Evolutionary conservation across 64 coral and sea anemone species (phyloP), one percentile per base, ranked within the genome.

Genomic region (Trachythela sp.): DNA sequence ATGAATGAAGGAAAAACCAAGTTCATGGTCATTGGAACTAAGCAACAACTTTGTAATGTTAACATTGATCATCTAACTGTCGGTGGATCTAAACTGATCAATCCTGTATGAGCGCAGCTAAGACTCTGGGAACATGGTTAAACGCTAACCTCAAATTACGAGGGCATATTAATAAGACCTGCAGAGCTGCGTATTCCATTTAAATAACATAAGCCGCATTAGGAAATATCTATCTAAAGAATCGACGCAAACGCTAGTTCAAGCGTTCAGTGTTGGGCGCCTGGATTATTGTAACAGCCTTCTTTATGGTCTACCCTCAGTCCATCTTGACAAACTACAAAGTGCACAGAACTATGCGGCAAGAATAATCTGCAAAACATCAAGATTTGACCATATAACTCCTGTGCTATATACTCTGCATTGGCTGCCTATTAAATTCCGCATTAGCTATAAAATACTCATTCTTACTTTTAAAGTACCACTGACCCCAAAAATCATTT

Each of bases 321-420:
- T 48, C 15, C 38, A 80, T 40, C 15, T 89, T 11, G 10, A 37
- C 40, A 89, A 77, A 72, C 14, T 89, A 43, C 87, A 89, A 48
- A 1, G 30, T 30, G 48, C 77, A 39, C 87, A 80, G 71, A 89
- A 89, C 70, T 68, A 24, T 48, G 70, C 70, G 49, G 87, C 87
- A 20, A 89, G 64, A 40, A 35, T 72, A 35, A 71, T 88, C 20
- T 70, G 29, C 54, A 88, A 64, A 85, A 85, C 37, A 45, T 27
- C 37, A 48, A 85, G 51, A 85, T 35, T 49, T 49, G 26, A 85
- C 43, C 84, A 85, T n/a, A 37, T 85, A 29, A 85, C 43, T 45
- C 84, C 84, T 45, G 22, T 85, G 30, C 22, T 48, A 24, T n/a
- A n/a, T 49, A 37, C n/a, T 11, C 84, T 85, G 36, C 84, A 85